A percentile compares a stretch with the other conserved stretches of the same genome.
These are phyloP conservation scores for Desoria tigrina DNA, from an alignment of 2,888 invertebrate species.

Conservation along the genomic window DNA sequence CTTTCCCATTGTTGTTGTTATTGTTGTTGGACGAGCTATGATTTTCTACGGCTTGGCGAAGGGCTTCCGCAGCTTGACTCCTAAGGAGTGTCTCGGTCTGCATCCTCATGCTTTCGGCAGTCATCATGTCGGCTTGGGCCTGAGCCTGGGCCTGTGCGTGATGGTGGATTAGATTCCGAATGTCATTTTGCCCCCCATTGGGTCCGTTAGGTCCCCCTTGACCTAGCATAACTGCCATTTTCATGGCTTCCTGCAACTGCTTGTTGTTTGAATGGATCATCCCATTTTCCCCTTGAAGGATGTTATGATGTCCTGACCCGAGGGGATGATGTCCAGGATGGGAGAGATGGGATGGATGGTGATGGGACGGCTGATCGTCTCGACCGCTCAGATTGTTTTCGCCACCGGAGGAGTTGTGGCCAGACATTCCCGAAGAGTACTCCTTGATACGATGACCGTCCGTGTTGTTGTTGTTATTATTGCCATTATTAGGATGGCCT, in stretches of 20 bases:
- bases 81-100: conserved; percentile 63
- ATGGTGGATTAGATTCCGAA: conserved; percentile 51
- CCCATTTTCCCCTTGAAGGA: conserved; percentile 41
- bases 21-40: conserved; percentile 51
- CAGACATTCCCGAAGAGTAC: conserved; percentile 41
- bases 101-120: conserved; percentile 67
- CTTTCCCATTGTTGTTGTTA: conserved; percentile 45
- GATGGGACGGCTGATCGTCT: conserved; percentile 34
- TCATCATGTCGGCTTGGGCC: conserved; percentile 61
- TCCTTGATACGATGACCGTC: conserved; percentile 38
- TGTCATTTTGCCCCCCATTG: conserved; percentile 40
- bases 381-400: conserved; percentile 38
- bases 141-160: conserved; percentile 28
- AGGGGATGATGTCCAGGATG: conserved; percentile 31
- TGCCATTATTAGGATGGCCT: conserved; percentile 29
- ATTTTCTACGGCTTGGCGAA: conserved; percentile 71
- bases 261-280: conserved; percentile 49
- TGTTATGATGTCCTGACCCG: conserved; percentile 30
- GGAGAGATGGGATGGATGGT: conserved; percentile 33
- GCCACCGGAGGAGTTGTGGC: conserved; percentile 42
- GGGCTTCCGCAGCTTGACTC: conserved; percentile 82
- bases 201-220: conserved; percentile 36
- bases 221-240: conserved; percentile 52
- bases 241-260: conserved; percentile 51
- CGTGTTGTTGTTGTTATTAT: conserved; percentile 36